Conservation (phyloP, 2,888 invertebrate genomes). For the Lepeophtheirus nordmannii region DNA sequence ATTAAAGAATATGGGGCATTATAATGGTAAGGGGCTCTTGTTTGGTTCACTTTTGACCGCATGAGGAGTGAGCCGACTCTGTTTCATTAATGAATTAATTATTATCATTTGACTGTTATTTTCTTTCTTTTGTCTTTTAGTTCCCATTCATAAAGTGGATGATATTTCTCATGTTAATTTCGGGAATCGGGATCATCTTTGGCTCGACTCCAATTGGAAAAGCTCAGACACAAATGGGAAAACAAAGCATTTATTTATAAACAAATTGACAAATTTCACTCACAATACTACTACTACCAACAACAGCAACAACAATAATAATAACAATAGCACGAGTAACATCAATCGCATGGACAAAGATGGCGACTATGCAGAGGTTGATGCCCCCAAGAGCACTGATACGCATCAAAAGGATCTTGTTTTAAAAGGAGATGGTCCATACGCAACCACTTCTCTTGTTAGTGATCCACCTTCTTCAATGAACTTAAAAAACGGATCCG, state of each 20-base stretch:
- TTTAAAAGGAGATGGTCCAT: neutral
- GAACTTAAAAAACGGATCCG: neutral
- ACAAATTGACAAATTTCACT: neutral
- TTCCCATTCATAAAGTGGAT: constrained; percentile 21
- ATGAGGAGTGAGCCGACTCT: too few relatives aligned
- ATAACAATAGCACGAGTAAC: neutral
- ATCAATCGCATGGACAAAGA: neutral
- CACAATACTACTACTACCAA: neutral
- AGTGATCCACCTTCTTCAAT: neutral
- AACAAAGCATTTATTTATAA: neutral
- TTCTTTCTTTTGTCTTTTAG: constrained; percentile 6
- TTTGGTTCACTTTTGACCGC: too few relatives aligned
- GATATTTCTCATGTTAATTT: constrained; percentile 20
- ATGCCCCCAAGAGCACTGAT: neutral
- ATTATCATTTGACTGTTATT: too few relatives aligned
- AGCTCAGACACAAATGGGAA: neutral
- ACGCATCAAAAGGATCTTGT: neutral
- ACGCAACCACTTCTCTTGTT: constrained; percentile 14
- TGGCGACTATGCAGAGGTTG: constrained; percentile 10
- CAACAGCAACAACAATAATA: constrained; percentile 12
- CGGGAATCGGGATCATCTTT: constrained; percentile 17
- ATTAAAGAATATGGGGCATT: constrained; percentile 17
- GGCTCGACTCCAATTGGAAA: constrained; percentile 18
- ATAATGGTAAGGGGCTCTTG: constrained; percentile 13
- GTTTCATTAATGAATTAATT: neutral